Evolutionary conservation across 2,888 invertebrate species (phyloP), one percentile per base, ranked within the genome.

Genomic region (Spilosoma lubricipeda): DNA sequence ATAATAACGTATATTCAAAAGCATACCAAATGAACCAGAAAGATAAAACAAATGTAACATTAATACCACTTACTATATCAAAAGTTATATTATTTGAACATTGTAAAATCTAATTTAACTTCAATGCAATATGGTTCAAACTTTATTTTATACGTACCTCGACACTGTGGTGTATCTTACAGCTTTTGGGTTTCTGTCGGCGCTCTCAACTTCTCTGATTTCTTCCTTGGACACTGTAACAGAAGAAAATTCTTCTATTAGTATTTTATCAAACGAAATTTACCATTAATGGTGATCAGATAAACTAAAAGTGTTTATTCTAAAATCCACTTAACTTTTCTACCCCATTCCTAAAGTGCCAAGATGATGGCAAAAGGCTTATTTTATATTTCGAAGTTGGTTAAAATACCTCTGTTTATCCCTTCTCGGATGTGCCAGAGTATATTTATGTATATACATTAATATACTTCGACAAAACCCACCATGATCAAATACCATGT

Each of bases 211-310:
- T 70, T 93, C 92, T 74, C 89, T 92, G 2, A 95, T 90, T 77
- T 94, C 93, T 80, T 96, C 95, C 78, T 91, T 93, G 0, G 94
- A 91, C 2, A 95, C 95, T 95, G 92, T 13, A 94, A 95, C 91
- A 92, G 93, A 79, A 75, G 59, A 75, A 78, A 80, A 75, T 20
- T 39, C 52, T 48, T 11, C 20, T 56, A n/a, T 23, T 56, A 56
- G 23, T 56, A n/a, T 23, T 23, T 52, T 23, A 48, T 5, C 3
- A 48, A 48, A 52, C 52, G 2, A 23, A 52, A 48, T 48, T 13
- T 13, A 18, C 18, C 15, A 18, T 45, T 45, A 4, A 42, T 18
- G 45, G 18, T 45, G 18, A 4, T 3, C 18, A 45, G 18, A 45
- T 45, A 11, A 42, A 42, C 42, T 42, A 42, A 42, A 13, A 42